These are phyloP conservation scores for Formica exsecta DNA, from an alignment of 1,140 invertebrate genomes.

Conservation along the genomic window DNA sequence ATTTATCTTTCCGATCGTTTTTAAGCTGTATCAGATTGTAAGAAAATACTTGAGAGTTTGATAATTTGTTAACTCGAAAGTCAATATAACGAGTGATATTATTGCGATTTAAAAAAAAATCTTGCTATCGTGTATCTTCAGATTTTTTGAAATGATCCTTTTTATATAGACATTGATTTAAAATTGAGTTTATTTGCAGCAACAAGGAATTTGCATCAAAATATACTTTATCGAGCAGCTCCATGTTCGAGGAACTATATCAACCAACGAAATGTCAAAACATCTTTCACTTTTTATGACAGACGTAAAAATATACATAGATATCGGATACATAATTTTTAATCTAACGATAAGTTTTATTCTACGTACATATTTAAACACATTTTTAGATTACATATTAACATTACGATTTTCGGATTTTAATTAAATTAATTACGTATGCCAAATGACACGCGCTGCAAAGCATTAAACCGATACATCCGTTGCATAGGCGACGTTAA, in stretches of 20 bases:
- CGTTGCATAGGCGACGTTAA: background rate
- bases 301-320: too few relatives aligned
- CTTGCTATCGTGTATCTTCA: background rate
- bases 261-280: background rate
- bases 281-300: background rate
- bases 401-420: background rate
- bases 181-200: conserved; percentile 32
- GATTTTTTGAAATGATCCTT: background rate
- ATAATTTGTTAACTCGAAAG: background rate
- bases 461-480: conserved; percentile 5
- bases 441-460: background rate
- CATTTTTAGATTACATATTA: background rate
- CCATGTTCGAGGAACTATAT: background rate
- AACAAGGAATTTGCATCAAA: background rate
- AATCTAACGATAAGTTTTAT: background rate
- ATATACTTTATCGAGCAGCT: background rate
- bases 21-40: conserved; percentile 1
- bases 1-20: background rate
- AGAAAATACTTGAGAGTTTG: background rate
- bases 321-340: background rate
- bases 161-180: conserved; percentile 31
- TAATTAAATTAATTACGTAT: conserved; percentile 20
- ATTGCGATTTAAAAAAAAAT: background rate
- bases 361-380: too few relatives aligned
- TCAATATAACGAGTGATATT: background rate